Conservation (phyloP, 92 coral and sea anemone genomes). For the Plumapathes pennacea region DNA sequence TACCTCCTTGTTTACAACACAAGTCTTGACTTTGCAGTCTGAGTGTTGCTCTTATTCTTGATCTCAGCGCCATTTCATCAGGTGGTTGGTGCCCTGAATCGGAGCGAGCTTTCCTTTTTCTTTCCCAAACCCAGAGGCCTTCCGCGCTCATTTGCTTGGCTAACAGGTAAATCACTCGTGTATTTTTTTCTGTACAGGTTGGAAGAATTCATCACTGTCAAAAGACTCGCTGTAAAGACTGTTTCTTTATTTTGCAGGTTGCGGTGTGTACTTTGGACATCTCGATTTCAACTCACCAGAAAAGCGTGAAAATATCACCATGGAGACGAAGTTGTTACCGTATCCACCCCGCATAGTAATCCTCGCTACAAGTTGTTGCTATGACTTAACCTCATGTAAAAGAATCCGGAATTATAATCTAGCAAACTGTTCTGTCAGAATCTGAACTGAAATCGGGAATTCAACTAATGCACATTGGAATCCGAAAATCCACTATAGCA, state of each 20-base stretch:
- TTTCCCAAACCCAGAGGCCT: slow-evolving; percentile 85
- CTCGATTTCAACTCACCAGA: slow-evolving; percentile 72
- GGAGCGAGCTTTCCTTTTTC: slow-evolving; percentile 75
- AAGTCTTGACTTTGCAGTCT: too few species aligned
- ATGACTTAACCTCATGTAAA: too few species aligned
- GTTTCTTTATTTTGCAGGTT: slow-evolving; percentile 32
- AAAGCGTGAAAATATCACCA: slow-evolving; percentile 60
- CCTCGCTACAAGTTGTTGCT: too few species aligned
- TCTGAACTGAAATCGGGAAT: too few species aligned
- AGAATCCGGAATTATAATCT: too few species aligned
- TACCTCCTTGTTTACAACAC: too few species aligned
- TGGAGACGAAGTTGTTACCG: slow-evolving; percentile 77
- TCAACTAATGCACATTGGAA: too few species aligned
- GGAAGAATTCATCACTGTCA: too few species aligned
- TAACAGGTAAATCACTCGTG: slow-evolving; percentile 81
- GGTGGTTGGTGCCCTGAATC: slow-evolving; percentile 75
- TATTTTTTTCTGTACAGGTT: too few species aligned
- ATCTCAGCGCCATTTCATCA: slow-evolving; percentile 86
- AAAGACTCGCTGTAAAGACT: not conserved
- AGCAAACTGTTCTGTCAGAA: too few species aligned
- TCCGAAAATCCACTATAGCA: too few species aligned
- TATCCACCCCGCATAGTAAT: slow-evolving; percentile 44
- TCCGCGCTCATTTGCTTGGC: slow-evolving; percentile 98
- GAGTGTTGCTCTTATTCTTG: not conserved
- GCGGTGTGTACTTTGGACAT: slow-evolving; percentile 92